Base-by-base conservation (phyloP, 2,113 vertebrate species). In the Micronycteris hirsuta region DNA sequence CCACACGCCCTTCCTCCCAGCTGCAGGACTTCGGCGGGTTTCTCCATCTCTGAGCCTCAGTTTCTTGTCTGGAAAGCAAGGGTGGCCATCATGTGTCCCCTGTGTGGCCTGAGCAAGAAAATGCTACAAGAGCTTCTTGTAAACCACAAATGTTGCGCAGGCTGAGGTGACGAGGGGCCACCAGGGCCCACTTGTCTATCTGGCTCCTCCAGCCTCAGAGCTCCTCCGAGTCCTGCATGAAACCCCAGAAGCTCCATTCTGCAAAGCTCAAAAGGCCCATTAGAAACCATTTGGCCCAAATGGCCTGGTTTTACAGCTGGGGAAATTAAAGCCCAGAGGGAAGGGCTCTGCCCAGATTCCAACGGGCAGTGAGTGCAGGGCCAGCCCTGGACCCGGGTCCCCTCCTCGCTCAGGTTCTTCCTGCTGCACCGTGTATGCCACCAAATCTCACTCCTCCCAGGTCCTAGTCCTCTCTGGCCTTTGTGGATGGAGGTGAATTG, bases 391-490 rank as follows among this genome's bases (percentile, higher is more conserved):
- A 26, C 22, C 52, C 4, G 0, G 19, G 17, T 19, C 41, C 58
- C 36, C 54, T 36, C 36, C 54, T 36, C 19, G 7, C 61, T 68
- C 5, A 0, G 14, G 17, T 7, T 20, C 49, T 43, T 74, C 83
- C 76, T n/a, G 15, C 7, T 36, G 22, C 38, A 5, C n/a, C 0
- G 0, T 10, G 47, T 1, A 0, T 13, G 13, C 0, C 2, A 12
- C 5, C 17, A 2, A 20, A 85, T 36, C 19, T 61, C 41, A 5
- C 2, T 20, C 41, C 7, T 43, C 14, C 47, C 15, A 65, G 0
- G 0, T 28, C 56, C 24, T 28, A 4, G 14, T 28, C 10, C 36
- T 31, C 31, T 28, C 80, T 14, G 65, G 78, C 38, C 28, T 47
- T n/a, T 10, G 3, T 7, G 65, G 16, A 41, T 12, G 58, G 49